These are phyloP conservation scores for Liodrosophila aerea DNA, from an alignment of 2,888 invertebrate genomes.

Conservation along the genomic window DNA sequence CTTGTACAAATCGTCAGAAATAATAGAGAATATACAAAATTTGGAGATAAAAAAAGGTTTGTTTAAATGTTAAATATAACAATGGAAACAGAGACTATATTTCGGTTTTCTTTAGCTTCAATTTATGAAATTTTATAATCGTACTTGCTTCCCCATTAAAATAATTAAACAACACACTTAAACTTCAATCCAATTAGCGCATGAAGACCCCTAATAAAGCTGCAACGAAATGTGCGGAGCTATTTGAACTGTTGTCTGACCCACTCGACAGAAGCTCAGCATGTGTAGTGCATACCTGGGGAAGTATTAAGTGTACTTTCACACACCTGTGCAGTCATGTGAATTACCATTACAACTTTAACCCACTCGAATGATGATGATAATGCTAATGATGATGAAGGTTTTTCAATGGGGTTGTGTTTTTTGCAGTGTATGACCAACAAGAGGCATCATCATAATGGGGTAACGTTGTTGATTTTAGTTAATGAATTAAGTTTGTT, in stretches of 20 bases:
- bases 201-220: background rate
- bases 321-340: constrained; percentile 29
- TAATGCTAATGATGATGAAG: background rate
- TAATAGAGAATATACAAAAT: too few relatives aligned
- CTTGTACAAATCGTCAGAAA: too few relatives aligned
- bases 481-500: constrained; percentile 68
- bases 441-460: constrained; percentile 7
- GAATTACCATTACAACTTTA: constrained; percentile 10
- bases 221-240: background rate
- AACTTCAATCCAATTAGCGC: background rate
- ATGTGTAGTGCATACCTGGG: constrained; percentile 8
- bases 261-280: background rate
- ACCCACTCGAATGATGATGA: constrained; percentile 1
- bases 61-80: too few relatives aligned
- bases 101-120: too few relatives aligned
- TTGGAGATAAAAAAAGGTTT: too few relatives aligned
- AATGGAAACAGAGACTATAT: too few relatives aligned
- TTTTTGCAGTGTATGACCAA: constrained; percentile 42
- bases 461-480: constrained; percentile 46
- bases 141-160: too few relatives aligned
- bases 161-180: too few relatives aligned
- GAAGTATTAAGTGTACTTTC: constrained; percentile 10
- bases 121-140: too few relatives aligned
- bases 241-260: constrained; percentile 6
- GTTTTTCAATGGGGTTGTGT: constrained; percentile 62